Base-by-base conservation (phyloP, 2,113 vertebrate genomes). In the Polypterus senegalus region DNA sequence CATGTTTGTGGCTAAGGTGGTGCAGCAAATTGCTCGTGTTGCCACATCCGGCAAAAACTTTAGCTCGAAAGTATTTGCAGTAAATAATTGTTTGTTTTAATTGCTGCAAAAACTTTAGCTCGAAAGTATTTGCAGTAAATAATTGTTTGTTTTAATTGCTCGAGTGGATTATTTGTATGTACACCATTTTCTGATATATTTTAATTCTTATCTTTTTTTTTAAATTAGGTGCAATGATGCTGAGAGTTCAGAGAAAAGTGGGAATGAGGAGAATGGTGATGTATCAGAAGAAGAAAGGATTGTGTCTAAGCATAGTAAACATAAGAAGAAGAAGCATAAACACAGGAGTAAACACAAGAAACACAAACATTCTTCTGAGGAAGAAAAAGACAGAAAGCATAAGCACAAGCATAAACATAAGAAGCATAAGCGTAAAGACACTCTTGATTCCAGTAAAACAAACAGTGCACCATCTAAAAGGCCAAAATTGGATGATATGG, bases 301-400 rank as follows among this genome's bases (percentile, higher is more conserved):
- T 69, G 84, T 80, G 63, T 76, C 78, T 72, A 97, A 97, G 72
- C 91, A 92, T 67, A 87, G 88, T 64, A 90, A 96, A 77, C 94
- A 97, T 78, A 98, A 98, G 87, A 92, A 95, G 78, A 98, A 98
- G 91, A 98, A 98, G 81, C 96, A 97, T 73, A 98, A 98, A 82
- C 96, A 98, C 71, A 90, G 94, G 64, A 93, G 90, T 74, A 98
- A 98, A 79, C 96, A 97, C 79, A 98, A 98, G 90, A 98, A 97
- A 68, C 94, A 97, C 72, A 97, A 97, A 80, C 96, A 92, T 74
- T 88, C 83, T 69, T 86, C 90, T 48, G 94, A 95, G 43, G 94
- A 97, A 54, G 92, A 96, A 73, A 97, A 92, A 73, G 86, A 94
- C 65, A 92, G 87, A 73, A 96, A 93, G 72, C 93, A 94, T 65